These are phyloP conservation scores for Yponomeuta malinellus DNA, from an alignment of 2,888 invertebrate species.

Conservation along the genomic window DNA sequence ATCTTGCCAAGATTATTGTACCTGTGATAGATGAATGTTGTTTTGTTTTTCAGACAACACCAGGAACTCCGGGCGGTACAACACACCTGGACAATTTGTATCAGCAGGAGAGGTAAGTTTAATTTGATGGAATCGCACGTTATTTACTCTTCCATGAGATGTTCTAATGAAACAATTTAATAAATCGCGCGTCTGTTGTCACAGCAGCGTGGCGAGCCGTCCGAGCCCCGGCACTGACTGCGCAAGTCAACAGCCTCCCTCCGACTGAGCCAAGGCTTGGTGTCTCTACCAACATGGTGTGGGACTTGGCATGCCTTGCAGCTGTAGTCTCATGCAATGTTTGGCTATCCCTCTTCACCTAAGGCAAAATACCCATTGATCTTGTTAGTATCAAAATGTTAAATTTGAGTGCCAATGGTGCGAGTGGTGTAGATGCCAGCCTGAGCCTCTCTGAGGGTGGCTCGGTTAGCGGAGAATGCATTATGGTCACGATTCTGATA, in stretches of 20 bases:
- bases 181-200: conserved; percentile 37
- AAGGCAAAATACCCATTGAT: conserved; percentile 27
- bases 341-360: conserved; percentile 32
- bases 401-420: conserved; percentile 32
- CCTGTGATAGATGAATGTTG: not conserved
- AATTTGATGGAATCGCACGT: not conserved
- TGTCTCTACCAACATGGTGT: conserved; percentile 37
- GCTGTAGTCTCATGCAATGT: conserved; percentile 35
- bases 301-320: conserved; percentile 26
- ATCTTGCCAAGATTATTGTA: not conserved
- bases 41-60: conserved; percentile 32
- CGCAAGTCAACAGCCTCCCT: conserved; percentile 52
- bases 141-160: conserved; percentile 14
- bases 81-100: conserved; percentile 42
- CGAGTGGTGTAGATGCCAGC: conserved; percentile 22
- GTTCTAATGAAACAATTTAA: conserved; percentile 10
- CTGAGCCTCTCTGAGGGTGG: conserved; percentile 51
- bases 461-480: conserved; percentile 51
- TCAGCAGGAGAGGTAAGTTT: conserved; percentile 40
- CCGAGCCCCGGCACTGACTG: conserved; percentile 46
- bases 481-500: conserved; percentile 49
- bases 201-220: conserved; percentile 46
- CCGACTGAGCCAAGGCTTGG: conserved; percentile 42
- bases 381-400: conserved; percentile 17
- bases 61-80: conserved; percentile 47